Percentiles rank a stretch among this genome's conserved stretches.
Conservation (phyloP, 2,888 invertebrate species). For the Nemoura dubitans region DNA sequence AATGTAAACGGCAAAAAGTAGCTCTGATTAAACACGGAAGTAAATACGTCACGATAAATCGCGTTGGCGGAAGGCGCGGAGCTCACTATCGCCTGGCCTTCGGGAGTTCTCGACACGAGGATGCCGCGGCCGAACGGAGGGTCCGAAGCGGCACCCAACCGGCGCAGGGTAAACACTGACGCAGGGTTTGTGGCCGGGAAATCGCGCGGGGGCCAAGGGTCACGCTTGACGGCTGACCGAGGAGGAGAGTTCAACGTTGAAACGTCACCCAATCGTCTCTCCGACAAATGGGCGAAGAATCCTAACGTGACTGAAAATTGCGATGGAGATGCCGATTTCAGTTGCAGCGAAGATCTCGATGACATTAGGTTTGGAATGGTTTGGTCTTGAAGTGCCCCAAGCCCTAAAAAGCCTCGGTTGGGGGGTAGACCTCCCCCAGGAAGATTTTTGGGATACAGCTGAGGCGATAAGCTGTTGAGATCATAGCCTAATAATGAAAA, state of each 20-base stretch:
- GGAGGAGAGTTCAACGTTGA: constrained; percentile 67
- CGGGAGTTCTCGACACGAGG: constrained; percentile 80
- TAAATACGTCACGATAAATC: constrained; percentile 91
- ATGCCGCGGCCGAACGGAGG: constrained; percentile 86
- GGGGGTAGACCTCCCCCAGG: constrained; percentile 58
- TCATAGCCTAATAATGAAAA: constrained; percentile 85
- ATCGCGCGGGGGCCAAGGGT: constrained; percentile 69
- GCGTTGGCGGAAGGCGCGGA: constrained; percentile 90
- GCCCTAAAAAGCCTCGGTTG: constrained; percentile 60
- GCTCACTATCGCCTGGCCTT: constrained; percentile 79
- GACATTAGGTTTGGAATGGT: constrained; percentile 48
- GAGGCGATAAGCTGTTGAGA: constrained; percentile 85
- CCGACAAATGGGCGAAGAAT: constrained; percentile 81
- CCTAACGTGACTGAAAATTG: constrained; percentile 80
- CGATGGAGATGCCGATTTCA: constrained; percentile 38
- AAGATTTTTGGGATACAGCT: constrained; percentile 77
- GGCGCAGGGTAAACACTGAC: constrained; percentile 51
- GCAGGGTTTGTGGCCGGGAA: constrained; percentile 74
- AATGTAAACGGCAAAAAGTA: constrained; percentile 87
- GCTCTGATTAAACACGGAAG: constrained; percentile 90
- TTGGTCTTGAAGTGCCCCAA: constrained; percentile 46
- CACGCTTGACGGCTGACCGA: constrained; percentile 80
- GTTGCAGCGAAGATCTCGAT: constrained; percentile 46
- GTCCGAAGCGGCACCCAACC: constrained; percentile 78
- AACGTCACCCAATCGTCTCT: constrained; percentile 76